Base-by-base conservation (phyloP, 2,113 vertebrate genomes). In the Phocoena phocoena region DNA sequence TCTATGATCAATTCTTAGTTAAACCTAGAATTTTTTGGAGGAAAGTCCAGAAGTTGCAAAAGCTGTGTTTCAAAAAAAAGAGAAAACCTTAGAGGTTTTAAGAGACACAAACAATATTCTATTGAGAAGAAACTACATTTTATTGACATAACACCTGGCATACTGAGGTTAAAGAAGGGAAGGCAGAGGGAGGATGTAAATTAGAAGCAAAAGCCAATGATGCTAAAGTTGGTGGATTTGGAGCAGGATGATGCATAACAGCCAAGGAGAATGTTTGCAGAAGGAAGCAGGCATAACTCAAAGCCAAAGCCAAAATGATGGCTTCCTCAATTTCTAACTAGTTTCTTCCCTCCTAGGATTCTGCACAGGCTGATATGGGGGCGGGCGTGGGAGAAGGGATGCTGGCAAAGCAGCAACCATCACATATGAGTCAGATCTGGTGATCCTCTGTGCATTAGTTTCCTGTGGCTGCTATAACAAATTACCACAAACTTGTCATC, bases 31-130 rank as follows among this genome's bases (percentile, higher is more conserved):
- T 65, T 87, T 47, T 85, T 28, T 47, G 14, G 33, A 89, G 3
- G 71, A 87, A 77, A 82, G 23, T 5, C 26, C 31, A 94, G 18
- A 41, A 50, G 6, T 92, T 89, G 9, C 12, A 73, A 97, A 73
- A 33, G 0, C 2, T 36, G 73, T 80, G 44, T 63, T 33, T 50
- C 1, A 31, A 47, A 68, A 80, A 25, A 58, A 28, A 23, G 9
- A 60, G 23, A 55, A 23, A 58, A 80, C 21, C 3, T 80, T 38
- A 71, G 18, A 47, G 1, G 3, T 77, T 71, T 82, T 95, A 79
- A 67, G 41, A 83, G 9, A 76, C 3, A 36, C 10, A 25, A 77
- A 62, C 5, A 77, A 36, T n/a, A 36, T 38, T 92, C 90, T 68
- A 47, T 47, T 17, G 5, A 15, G 2, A 83, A 93, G 23, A 82